Evolutionary conservation across 2,797 vertebrate species (phyloP).

Genomic region (Chiroxiphia lanceolata): DNA sequence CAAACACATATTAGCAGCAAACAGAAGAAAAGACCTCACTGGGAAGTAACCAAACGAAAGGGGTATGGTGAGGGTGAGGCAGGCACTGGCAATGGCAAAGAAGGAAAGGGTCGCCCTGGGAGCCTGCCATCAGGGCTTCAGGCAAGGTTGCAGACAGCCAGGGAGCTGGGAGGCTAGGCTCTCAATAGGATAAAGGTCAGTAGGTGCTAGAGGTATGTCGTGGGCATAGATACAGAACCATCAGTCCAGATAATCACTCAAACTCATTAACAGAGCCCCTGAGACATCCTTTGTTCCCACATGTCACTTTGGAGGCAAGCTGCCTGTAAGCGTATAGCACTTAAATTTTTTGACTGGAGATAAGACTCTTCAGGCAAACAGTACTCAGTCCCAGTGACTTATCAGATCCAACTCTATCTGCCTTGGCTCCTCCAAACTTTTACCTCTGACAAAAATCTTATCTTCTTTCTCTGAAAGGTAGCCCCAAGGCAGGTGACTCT

Average conservation of each 20-base stretch:
- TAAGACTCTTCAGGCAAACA: background rate
- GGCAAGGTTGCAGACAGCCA: background rate
- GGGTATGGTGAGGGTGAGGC: rapidly evolving
- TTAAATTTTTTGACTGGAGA: background rate
- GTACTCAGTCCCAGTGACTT: background rate
- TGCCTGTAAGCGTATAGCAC: background rate
- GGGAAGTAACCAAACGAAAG: background rate
- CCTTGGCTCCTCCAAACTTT: background rate
- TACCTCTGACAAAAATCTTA: background rate
- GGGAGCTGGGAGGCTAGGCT: background rate
- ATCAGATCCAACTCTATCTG: background rate
- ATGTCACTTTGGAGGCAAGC: rapidly evolving
- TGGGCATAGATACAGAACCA: background rate
- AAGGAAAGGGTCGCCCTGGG: background rate
- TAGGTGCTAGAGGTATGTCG: background rate
- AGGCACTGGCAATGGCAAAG: rapidly evolving
- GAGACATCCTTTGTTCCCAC: background rate
- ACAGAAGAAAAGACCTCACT: background rate
- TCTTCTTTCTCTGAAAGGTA: background rate
- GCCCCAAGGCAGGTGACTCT: background rate
- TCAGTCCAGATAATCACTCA: background rate
- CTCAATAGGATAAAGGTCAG: background rate
- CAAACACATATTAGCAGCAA: background rate
- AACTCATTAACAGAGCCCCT: background rate
- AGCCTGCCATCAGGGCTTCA: background rate